A percentile compares a stretch with the other conserved stretches of the same genome.
phyloP scores from a whole-genome alignment of 1,140 invertebrate genomes.

The Anagrus nilaparvatae region DNA sequence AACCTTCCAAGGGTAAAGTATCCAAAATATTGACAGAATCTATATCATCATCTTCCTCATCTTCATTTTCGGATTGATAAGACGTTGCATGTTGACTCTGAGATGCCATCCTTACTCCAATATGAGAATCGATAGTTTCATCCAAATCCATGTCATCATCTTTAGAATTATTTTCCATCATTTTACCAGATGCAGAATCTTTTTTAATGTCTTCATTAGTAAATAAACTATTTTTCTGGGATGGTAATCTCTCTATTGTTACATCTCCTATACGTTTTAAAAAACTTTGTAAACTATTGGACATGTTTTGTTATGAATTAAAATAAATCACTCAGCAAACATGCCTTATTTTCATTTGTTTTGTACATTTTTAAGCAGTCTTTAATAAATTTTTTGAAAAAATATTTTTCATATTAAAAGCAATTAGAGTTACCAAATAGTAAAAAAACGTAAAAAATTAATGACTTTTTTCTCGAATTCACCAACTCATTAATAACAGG shows the following conservation, averaged over 20 bases:
- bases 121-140: conserved; percentile 40
- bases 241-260: conserved; percentile 35
- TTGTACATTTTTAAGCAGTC: no score
- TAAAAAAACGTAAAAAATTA: no score
- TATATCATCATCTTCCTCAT: conserved; percentile 31
- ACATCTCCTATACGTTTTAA: conserved; percentile 44
- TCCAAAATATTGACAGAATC: conserved; percentile 38
- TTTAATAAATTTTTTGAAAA: no score
- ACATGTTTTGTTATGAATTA: no score
- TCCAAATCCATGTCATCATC: conserved; percentile 41
- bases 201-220: conserved; percentile 18
- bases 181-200: conserved; percentile 20
- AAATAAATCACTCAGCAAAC: no score
- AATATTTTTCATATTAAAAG: no score
- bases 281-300: conserved; percentile 39
- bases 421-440: no score
- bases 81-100: conserved; percentile 25
- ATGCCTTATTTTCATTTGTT: no score
- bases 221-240: conserved; percentile 16
- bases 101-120: conserved; percentile 34
- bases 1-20: conserved; percentile 39
- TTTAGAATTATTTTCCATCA: conserved; percentile 35
- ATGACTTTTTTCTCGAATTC: no score
- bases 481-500: no score
- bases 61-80: conserved; percentile 26